Base-by-base conservation (phyloP, 2,113 vertebrate genomes). In the Tetraodon nigroviridis region DNA sequence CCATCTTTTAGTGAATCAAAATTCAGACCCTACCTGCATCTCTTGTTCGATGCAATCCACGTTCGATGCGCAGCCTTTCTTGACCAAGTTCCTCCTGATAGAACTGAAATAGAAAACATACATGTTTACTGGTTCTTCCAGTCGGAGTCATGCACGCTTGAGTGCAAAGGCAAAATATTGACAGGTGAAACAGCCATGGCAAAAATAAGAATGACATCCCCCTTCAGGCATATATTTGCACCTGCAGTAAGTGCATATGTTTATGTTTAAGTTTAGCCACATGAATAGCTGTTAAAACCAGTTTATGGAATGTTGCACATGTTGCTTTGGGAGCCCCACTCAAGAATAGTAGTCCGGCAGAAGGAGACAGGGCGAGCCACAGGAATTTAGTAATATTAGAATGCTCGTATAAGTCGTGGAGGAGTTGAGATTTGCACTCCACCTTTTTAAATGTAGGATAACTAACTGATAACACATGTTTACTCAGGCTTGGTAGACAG, bases 11-110 rank as follows among this genome's bases (percentile, higher is more conserved):
- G 37, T 7, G 18, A 13, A 7, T 52, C 17, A 10, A 57, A 51
- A 70, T 1, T 41, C 20, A 40, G 4, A 7, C 52, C 81, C 42
- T 80, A 90, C 91, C 90, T 92, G 90, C 89, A 92, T 90, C 73
- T 91, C 90, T 78, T 91, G 86, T 67, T 92, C 90, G 1, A 90
- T 87, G 21, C 86, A n/a, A n/a, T n/a, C n/a, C n/a, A n/a, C n/a
- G 86, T 67, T 92, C 90, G 1, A 90, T 87, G 21, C 86, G 85
- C 53, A 90, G 86, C 63, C 91, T 86, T 75, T 92, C 90, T 17
- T 79, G 86, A 41, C 86, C 82, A 16, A 92, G 79, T 73, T 92
- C 88, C 44, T 91, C 90, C 70, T 92, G 89, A 75, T 91, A 91
- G 66, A 82, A 90, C 91, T 92, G 84, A n/a, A 51, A 67, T 0